A percentile compares a stretch with the other conserved stretches of the same genome.
Evolutionary conservation across 2,797 vertebrate species (phyloP).

Genomic region (Natrix natrix): DNA sequence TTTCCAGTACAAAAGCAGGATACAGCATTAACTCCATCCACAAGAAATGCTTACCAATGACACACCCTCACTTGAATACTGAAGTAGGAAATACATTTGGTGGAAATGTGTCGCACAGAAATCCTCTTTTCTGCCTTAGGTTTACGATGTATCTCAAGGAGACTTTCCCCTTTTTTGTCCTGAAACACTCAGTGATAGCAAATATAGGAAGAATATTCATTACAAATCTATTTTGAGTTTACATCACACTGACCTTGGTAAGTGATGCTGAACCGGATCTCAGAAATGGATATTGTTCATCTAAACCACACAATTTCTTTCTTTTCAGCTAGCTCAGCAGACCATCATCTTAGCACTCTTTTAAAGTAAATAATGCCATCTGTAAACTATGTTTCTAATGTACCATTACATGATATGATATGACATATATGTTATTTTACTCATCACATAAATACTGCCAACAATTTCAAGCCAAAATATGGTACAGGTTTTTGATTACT

Average conservation of each 20-base stretch:
- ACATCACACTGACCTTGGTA: not conserved
- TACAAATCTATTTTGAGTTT: not conserved
- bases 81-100: not conserved
- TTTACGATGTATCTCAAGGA: not conserved
- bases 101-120: too few relatives aligned
- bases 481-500: not conserved
- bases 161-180: not conserved
- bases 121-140: not conserved
- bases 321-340: slow-evolving; percentile 20
- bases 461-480: slow-evolving; percentile 18
- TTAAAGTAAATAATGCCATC: slow-evolving; percentile 6
- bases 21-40: not conserved
- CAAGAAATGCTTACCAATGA: not conserved
- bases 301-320: not conserved
- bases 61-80: not conserved
- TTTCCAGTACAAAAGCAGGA: not conserved
- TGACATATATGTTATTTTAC: slow-evolving; percentile 9
- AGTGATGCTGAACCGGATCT: not conserved
- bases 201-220: not conserved
- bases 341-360: slow-evolving; percentile 24
- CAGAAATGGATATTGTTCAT: not conserved
- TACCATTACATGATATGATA: slow-evolving; percentile 30
- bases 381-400: slow-evolving; percentile 40
- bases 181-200: not conserved
- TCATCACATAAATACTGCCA: slow-evolving; percentile 46